Conservation (phyloP, 2,888 invertebrate genomes). For the Pandemis cinnamomeana region DNA sequence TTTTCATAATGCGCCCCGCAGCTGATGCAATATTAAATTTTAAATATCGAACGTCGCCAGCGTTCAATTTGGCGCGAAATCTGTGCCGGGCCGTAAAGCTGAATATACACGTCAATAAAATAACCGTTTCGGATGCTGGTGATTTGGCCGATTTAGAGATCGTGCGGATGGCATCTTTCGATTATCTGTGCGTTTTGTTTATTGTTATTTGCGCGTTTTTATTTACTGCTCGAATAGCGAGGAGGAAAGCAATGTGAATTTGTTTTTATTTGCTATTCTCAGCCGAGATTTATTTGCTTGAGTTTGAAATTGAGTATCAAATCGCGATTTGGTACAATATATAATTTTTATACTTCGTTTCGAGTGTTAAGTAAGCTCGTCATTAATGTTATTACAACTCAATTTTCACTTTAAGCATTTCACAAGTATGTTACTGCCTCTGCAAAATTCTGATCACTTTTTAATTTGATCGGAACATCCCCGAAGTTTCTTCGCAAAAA, state of each 20-base stretch:
- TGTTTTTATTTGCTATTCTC: neutral
- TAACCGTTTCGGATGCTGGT: slow-evolving; percentile 50
- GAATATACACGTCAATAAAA: slow-evolving; percentile 61
- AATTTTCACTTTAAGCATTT: neutral
- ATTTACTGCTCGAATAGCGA: slow-evolving; percentile 12
- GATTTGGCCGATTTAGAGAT: slow-evolving; percentile 45
- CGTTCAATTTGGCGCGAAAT: slow-evolving; percentile 73
- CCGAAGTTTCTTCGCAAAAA: slow-evolving; percentile 48
- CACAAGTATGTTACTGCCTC: slow-evolving; percentile 13
- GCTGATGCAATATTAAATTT: slow-evolving; percentile 82
- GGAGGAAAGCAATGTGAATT: neutral
- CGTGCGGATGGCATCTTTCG: slow-evolving; percentile 33
- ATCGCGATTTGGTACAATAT: neutral
- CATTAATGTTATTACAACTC: neutral
- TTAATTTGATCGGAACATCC: slow-evolving; percentile 39
- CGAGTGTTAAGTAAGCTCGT: neutral
- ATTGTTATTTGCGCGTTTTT: slow-evolving; percentile 37
- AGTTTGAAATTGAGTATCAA: neutral
- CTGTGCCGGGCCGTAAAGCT: slow-evolving; percentile 56
- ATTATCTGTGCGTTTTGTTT: slow-evolving; percentile 37
- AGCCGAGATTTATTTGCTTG: neutral
- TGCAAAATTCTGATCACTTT: slow-evolving; percentile 28
- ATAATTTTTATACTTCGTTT: neutral
- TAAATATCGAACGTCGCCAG: slow-evolving; percentile 75
- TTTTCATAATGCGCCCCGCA: slow-evolving; percentile 73